Conservation (phyloP, 2,113 vertebrate genomes). For the Psittacus erithacus region DNA sequence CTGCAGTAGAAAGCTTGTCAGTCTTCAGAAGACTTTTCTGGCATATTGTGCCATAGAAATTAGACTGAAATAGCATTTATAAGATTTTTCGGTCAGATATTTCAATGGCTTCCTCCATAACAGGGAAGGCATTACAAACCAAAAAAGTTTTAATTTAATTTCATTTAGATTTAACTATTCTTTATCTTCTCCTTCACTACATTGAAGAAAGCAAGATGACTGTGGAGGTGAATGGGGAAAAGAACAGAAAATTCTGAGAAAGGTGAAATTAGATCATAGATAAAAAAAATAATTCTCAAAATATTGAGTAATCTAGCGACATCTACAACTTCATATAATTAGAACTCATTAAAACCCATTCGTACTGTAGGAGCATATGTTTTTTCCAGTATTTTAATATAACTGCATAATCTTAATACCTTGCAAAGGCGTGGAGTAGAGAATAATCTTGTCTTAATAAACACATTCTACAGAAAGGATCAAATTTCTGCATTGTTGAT, state of each 20-base stretch:
- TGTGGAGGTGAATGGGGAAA: neutral
- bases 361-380: neutral
- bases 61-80: neutral
- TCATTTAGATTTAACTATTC: neutral
- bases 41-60: neutral
- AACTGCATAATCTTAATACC: neutral
- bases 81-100: neutral
- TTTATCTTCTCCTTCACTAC: neutral
- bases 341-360: neutral
- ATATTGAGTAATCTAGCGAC: neutral
- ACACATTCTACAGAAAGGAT: neutral
- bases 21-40: neutral
- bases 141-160: neutral
- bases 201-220: neutral
- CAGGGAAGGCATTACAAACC: neutral
- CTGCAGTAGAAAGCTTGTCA: neutral
- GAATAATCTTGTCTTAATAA: neutral
- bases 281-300: neutral
- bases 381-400: neutral
- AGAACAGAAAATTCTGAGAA: neutral
- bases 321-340: neutral
- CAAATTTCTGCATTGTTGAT: rapidly evolving
- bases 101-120: neutral
- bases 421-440: neutral
- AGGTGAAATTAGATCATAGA: neutral